Conservation (phyloP, 1,140 invertebrate genomes). For the Pentalonia nigronervosa region DNA sequence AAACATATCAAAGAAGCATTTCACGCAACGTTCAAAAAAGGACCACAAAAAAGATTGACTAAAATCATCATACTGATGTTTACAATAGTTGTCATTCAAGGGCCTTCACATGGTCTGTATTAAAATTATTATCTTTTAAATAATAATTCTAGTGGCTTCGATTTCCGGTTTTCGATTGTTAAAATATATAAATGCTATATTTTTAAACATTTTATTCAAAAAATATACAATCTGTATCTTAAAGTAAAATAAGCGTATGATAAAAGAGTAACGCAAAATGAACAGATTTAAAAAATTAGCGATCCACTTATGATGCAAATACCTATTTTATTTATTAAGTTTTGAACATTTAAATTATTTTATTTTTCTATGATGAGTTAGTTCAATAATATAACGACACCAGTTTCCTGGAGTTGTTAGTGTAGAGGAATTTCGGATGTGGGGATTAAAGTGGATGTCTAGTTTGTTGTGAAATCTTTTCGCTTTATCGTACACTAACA, state of each 20-base stretch:
- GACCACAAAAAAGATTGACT: constrained; percentile 73
- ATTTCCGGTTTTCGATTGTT: background rate
- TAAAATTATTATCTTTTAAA: background rate
- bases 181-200: too few species aligned
- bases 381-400: background rate
- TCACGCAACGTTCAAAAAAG: constrained; percentile 76
- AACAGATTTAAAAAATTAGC: background rate
- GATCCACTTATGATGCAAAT: background rate
- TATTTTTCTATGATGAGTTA: background rate
- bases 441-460: too few species aligned
- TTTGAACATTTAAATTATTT: background rate
- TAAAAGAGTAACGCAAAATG: background rate
- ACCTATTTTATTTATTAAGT: background rate
- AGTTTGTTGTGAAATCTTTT: background rate
- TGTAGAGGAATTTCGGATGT: too few species aligned
- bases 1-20: constrained; percentile 78
- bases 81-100: constrained; percentile 82
- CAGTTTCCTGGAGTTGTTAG: background rate
- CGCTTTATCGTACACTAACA: background rate
- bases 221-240: background rate
- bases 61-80: constrained; percentile 78
- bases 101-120: constrained; percentile 78
- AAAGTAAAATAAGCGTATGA: background rate
- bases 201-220: background rate
- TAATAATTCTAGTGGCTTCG: background rate